phyloP scores from a whole-genome alignment of 1,140 invertebrate species.

The Pinna nobilis region DNA sequence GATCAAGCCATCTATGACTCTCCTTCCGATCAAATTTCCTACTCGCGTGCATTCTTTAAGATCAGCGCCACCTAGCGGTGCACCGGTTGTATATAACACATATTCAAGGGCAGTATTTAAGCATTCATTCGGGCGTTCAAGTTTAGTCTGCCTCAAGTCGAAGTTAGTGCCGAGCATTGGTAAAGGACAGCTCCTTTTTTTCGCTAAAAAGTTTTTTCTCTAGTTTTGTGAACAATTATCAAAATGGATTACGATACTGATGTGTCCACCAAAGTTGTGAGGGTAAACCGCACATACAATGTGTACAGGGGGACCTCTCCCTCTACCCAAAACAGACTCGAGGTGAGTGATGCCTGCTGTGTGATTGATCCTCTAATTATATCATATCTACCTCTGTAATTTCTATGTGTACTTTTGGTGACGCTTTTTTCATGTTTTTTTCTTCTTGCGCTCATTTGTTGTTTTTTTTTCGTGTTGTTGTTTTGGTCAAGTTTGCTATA shows the following conservation, averaged over 20 bases:
- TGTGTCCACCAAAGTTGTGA: conserved; percentile 37
- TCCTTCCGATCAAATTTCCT: conserved; percentile 34
- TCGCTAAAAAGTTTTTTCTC: conserved; percentile 20
- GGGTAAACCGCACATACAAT: conserved; percentile 60
- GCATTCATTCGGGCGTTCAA: conserved; percentile 43
- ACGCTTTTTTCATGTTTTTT: too few relatives aligned
- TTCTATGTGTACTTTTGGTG: too few relatives aligned
- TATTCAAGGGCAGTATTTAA: conserved; percentile 42
- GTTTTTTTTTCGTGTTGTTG: too few relatives aligned
- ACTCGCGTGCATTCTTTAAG: conserved; percentile 25
- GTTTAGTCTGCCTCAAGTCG: conserved; percentile 39
- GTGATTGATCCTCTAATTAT: conserved; percentile 1
- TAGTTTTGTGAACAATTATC: conserved; percentile 12
- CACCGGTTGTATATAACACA: conserved; percentile 37
- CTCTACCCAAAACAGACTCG: conserved; percentile 66
- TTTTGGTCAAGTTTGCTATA: too few relatives aligned
- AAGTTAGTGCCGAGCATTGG: conserved; percentile 44
- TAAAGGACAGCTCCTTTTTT: conserved; percentile 40
- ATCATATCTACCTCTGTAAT: conserved; percentile 15
- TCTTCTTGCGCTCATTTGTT: too few relatives aligned
- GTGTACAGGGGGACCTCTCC: conserved; percentile 70
- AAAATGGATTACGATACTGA: conserved; percentile 55
- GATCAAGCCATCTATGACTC: conserved; percentile 34
- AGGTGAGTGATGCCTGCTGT: conserved; percentile 56
- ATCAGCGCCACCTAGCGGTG: conserved; percentile 38